phyloP scores from a whole-genome alignment of 2,113 vertebrate species.

The Vidua macroura region DNA sequence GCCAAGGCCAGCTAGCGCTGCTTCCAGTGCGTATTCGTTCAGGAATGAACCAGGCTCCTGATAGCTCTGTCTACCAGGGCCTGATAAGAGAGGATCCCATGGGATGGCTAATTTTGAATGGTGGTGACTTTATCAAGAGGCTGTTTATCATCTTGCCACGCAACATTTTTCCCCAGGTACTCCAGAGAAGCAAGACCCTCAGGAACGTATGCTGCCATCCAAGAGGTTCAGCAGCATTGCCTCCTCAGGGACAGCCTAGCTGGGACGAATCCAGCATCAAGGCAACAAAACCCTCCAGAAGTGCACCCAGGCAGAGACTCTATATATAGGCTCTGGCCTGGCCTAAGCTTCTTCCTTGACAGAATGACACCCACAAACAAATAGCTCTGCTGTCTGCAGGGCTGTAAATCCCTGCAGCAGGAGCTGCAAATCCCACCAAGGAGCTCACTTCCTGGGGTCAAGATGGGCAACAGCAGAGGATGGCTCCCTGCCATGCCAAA shows the following conservation, averaged over 20 bases:
- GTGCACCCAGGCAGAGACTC: conserved; percentile 17
- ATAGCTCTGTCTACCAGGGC: conserved; percentile 41
- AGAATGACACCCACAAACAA: conserved; percentile 50
- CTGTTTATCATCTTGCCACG: neutral
- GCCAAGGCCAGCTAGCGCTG: neutral
- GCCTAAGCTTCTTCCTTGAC: conserved; percentile 7
- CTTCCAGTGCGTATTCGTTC: conserved; percentile 14
- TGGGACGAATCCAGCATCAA: conserved; percentile 15
- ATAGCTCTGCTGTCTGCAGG: conserved; percentile 43
- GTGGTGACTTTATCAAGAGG: neutral
- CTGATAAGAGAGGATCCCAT: neutral
- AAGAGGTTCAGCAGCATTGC: neutral
- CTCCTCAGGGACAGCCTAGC: conserved; percentile 13
- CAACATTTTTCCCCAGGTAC: neutral
- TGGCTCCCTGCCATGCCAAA: neutral
- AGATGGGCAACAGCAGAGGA: neutral
- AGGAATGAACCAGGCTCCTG: conserved; percentile 40
- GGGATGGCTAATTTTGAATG: conserved; percentile 13
- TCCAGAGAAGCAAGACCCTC: neutral
- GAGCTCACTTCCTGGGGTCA: neutral
- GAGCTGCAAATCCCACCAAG: neutral
- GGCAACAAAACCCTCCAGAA: conserved; percentile 50
- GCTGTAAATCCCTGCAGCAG: neutral
- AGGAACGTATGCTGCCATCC: neutral
- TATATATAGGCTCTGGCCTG: conserved; percentile 44